Base-by-base conservation (phyloP, 2,113 vertebrate genomes). In the Passerina amoena region DNA sequence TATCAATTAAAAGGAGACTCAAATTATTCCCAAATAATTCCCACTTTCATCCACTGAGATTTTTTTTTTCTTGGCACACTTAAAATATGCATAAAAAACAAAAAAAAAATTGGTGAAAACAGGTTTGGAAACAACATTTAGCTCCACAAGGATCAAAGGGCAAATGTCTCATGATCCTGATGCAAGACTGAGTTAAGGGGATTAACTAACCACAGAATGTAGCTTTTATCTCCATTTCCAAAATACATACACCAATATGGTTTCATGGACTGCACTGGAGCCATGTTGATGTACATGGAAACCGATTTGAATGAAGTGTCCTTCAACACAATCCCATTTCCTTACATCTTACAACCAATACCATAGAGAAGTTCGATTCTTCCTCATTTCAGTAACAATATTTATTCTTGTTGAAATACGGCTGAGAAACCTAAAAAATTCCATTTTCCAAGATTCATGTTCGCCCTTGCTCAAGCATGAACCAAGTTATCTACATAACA, bases 1-100 rank as follows among this genome's bases (percentile, higher is more conserved):
- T 75, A 92, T 94, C 54, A 90, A 92, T 88, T 86, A 87, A 94
- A 95, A 88, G 20, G 13, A 88, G 81, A 56, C n/a, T 38, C 61
- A 42, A 38, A 53, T 60, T 50, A 33, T 68, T 54, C 31, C 64
- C 59, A 75, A 50, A 45, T 40, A 56, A 60, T 59, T 70, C 40
- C 42, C 44, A 40, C 38, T 87, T 92, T 95, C 68, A 91, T 45
- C 59, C 33, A 68, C 1, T 54, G 57, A 92, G 70, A 54, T 73
- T 75, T 53, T 73, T 77, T 71, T 60, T 79, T 93, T 17, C 70
- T 72, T 85, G 59, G 60, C 38, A 71, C 35, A n/a, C 35, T 89
- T 68, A 54, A 92, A 88, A 79, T 21, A 70, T 24, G 50, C 75
- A 35, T 73, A 60, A 88, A 84, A 14, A 28, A 82, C 42, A 9